Conservation (phyloP, 2,797 vertebrate species). For the Discoglossus pictus region DNA sequence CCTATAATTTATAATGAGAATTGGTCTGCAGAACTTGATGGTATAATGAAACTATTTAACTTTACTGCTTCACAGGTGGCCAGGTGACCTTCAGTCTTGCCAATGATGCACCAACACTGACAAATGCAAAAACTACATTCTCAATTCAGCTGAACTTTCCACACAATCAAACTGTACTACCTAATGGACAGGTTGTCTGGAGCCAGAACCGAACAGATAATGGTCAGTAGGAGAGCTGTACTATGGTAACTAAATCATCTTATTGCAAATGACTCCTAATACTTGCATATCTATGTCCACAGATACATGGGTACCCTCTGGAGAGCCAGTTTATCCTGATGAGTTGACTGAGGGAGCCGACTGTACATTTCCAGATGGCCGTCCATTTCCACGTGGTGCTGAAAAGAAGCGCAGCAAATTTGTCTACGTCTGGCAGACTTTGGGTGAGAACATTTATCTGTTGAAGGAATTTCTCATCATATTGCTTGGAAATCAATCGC, state of each 20-base stretch:
- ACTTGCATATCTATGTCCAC: slow-evolving; percentile 14
- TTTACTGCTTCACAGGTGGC: slow-evolving; percentile 75
- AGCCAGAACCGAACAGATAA: slow-evolving; percentile 79
- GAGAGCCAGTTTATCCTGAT: slow-evolving; percentile 79
- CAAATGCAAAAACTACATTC: slow-evolving; percentile 84
- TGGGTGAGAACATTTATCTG: slow-evolving; percentile 78
- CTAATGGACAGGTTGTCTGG: slow-evolving; percentile 86
- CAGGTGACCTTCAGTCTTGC: slow-evolving; percentile 80
- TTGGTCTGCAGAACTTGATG: too few relatives aligned
- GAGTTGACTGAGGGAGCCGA: slow-evolving; percentile 52
- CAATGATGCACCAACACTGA: slow-evolving; percentile 86
- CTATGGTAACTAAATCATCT: too few relatives aligned
- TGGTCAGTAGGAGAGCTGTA: slow-evolving; percentile 71
- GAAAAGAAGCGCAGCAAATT: slow-evolving; percentile 71
- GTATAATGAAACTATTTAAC: background rate
- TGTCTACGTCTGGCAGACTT: slow-evolving; percentile 90
- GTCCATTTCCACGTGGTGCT: slow-evolving; percentile 64
- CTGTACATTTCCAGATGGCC: slow-evolving; percentile 82
- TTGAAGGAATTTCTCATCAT: too few relatives aligned
- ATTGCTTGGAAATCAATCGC: too few relatives aligned
- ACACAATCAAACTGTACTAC: slow-evolving; percentile 74
- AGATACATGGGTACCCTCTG: slow-evolving; percentile 75
- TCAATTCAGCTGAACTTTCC: slow-evolving; percentile 82
- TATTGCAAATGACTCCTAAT: too few relatives aligned
- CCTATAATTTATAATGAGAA: too few relatives aligned